Evolutionary conservation across 2,888 invertebrate species (phyloP), one percentile per base, ranked within the genome.

Genomic region (Nesidiocoris tenuis): DNA sequence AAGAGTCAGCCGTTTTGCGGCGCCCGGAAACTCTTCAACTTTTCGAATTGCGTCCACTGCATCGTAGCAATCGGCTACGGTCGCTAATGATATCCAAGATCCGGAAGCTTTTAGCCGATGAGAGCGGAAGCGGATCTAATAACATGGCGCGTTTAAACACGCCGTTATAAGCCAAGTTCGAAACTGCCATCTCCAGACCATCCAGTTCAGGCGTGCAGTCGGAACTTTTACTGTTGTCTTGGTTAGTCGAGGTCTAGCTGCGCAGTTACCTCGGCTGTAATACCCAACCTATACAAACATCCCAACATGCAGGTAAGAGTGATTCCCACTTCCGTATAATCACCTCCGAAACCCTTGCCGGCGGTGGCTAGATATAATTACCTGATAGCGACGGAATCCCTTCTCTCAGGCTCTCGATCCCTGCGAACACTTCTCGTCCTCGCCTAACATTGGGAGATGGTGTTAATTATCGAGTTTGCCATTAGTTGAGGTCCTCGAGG

Each of bases 291-390:
- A 39, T 39, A 39, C 39, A 39, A 39, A 39, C 39, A 39, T 39
- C 39, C 39, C 39, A 39, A 12, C 39, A 39, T 39, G 12, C 39
- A 3, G n/a, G 3, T 12, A 39, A 39, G 39, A 39, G 39, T 39
- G 39, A 39, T 39, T 39, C 39, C 39, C 5, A 39, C 39, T 39
- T 39, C 39, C 39, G 39, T 39, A 39, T 39, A 39, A 39, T 39
- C 39, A 39, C 39, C 39, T 39, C 39, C 12, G 39, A 39, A 39
- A 24, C 23, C 25, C 1, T 24, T 25, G 1, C 21, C 25, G 12
- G 25, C 64, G 39, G 25, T 64, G 1, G 64, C 39, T 25, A 25
- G 64, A 64, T 64, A 64, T 25, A 64, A 64, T 64, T 64, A 64
- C 64, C 25, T 25, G 64, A 64, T 64, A 64, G 64, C 64, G 64